These are phyloP conservation scores for Drosophila orosa DNA, from an alignment of 1,140 invertebrate genomes.

Conservation along the genomic window DNA sequence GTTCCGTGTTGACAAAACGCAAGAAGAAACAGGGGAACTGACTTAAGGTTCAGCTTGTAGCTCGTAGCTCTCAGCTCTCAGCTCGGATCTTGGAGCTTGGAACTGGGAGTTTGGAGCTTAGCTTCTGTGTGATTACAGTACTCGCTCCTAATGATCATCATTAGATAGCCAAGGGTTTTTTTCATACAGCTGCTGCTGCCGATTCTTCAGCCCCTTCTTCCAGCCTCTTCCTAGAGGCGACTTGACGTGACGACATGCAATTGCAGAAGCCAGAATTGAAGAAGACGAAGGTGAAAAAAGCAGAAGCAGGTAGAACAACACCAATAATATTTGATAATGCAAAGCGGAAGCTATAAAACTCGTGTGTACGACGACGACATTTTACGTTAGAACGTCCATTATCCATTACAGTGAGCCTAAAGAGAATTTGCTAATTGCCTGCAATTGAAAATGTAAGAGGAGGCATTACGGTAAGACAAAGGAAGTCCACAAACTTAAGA, in stretches of 20 bases:
- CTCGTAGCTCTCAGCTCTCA: background rate
- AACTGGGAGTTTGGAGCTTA: slow-evolving; percentile 1
- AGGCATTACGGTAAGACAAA: slow-evolving; percentile 12
- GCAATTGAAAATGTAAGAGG: slow-evolving; percentile 57
- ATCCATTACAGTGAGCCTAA: slow-evolving; percentile 20
- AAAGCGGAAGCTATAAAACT: slow-evolving; percentile 78
- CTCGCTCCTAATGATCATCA: slow-evolving; percentile 75
- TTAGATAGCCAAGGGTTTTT: slow-evolving; percentile 76
- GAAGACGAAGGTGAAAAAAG: slow-evolving; percentile 11
- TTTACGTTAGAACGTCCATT: slow-evolving; percentile 35
- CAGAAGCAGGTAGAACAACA: slow-evolving; percentile 38
- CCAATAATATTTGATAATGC: slow-evolving; percentile 82
- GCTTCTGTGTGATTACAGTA: slow-evolving; percentile 69
- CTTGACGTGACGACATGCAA: slow-evolving; percentile 78
- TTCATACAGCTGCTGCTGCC: slow-evolving; percentile 18
- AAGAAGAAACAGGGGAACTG: slow-evolving; percentile 42
- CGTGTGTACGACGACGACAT: slow-evolving; percentile 50
- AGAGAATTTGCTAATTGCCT: slow-evolving; percentile 75
- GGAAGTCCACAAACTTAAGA: slow-evolving; percentile 13
- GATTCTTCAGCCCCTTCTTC: background rate
- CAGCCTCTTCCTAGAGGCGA: slow-evolving; percentile 11
- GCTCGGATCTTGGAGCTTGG: background rate
- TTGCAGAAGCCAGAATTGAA: slow-evolving; percentile 28
- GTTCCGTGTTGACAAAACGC: slow-evolving; percentile 62
- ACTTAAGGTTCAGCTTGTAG: slow-evolving; percentile 25